A percentile compares a stretch with the other conserved stretches of the same genome.
Evolutionary conservation across 2,113 vertebrate genomes (phyloP).

Genomic region (Myrmecophaga tridactyla): DNA sequence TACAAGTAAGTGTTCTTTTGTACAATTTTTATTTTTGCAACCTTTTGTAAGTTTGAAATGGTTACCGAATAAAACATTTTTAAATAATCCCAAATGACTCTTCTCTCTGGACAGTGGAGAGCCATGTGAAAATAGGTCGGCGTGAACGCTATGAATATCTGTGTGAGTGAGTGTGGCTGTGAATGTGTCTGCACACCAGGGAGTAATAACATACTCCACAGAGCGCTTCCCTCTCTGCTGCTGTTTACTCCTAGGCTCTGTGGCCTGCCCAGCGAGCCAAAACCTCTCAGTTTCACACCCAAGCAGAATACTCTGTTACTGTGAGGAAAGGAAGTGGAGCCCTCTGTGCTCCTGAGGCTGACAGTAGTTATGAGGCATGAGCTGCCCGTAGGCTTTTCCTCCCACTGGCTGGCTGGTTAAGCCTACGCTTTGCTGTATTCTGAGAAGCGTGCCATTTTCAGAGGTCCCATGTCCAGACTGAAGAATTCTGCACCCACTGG

Average conservation of each 20-base stretch:
- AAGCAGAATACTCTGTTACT: background rate
- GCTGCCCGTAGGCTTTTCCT: background rate
- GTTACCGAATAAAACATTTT: background rate
- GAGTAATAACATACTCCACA: background rate
- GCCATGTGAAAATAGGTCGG: slow-evolving; percentile 11
- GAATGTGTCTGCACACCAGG: background rate
- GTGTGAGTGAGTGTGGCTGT: background rate
- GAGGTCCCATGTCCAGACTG: background rate
- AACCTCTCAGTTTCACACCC: background rate
- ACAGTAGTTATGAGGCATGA: background rate
- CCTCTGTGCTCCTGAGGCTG: background rate
- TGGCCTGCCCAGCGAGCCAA: background rate
- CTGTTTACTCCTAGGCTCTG: background rate
- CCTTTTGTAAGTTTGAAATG: slow-evolving; percentile 17
- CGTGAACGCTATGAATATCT: background rate
- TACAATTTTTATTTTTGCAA: slow-evolving; percentile 7
- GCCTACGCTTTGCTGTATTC: background rate
- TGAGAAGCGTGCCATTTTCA: background rate
- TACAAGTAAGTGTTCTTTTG: background rate
- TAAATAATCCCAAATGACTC: background rate
- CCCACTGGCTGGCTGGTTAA: too few species aligned
- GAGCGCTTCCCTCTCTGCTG: background rate
- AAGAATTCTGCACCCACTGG: background rate
- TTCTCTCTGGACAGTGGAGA: background rate
- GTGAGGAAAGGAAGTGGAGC: background rate